Evolutionary conservation across 2,888 invertebrate genomes (phyloP).

Genomic region (Elmis aenea): DNA sequence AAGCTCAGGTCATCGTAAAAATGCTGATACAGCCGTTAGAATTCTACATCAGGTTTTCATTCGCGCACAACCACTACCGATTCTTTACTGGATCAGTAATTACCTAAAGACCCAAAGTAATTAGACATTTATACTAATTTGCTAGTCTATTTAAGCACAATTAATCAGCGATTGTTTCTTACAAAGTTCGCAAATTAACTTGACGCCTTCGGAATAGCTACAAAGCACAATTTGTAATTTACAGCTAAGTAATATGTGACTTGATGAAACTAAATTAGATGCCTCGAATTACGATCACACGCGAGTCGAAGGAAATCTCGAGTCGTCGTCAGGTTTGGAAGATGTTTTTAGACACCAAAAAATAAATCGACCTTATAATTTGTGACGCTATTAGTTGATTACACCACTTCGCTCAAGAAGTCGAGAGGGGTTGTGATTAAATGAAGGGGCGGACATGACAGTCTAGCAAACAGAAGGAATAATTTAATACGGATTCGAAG

Average conservation of each 20-base stretch:
- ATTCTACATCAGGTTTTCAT: no score
- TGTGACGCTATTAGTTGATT: constrained; percentile 35
- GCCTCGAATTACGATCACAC: no score
- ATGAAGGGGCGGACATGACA: constrained; percentile 23
- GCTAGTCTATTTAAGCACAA: constrained; percentile 26
- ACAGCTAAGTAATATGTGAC: constrained; percentile 1
- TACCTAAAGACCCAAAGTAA: constrained; percentile 28
- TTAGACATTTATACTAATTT: constrained; percentile 31
- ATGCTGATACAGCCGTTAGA: no score
- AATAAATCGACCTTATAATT: constrained; percentile 30
- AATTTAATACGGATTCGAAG: constrained; percentile 33
- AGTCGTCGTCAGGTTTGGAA: no score
- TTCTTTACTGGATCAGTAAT: constrained; percentile 28
- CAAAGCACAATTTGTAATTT: constrained; percentile 1
- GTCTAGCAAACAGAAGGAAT: constrained; percentile 28
- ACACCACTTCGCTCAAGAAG: constrained; percentile 15
- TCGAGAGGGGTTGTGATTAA: constrained; percentile 23
- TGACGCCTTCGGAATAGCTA: constrained; percentile 2
- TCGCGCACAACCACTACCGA: no score
- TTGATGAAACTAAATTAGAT: no score
- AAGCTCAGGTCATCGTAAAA: no score
- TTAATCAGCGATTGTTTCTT: constrained; percentile 28
- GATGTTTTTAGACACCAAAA: constrained; percentile 4
- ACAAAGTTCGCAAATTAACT: constrained; percentile 21
- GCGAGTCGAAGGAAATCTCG: no score